Evolutionary conservation across 2,888 invertebrate species (phyloP), one percentile per base, ranked within the genome.

Genomic region (Noctuana brunneofusca): DNA sequence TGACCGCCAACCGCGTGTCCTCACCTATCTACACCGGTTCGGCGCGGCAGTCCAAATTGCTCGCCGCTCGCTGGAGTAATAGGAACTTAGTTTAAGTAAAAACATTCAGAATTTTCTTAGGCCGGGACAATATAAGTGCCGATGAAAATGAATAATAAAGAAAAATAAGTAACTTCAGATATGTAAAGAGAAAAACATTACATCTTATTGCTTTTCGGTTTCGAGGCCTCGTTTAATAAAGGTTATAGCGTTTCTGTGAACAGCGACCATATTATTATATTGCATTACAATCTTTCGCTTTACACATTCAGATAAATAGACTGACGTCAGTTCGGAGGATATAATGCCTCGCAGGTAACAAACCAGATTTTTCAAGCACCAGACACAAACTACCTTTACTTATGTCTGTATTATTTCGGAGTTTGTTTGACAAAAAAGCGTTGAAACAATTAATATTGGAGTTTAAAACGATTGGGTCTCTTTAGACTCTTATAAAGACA

Each of bases 291-390:
- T 56, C 32, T 57, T 32, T 35, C 22, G 46, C 46, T 57, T 46
- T 18, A 32, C 52, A 38, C 53, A 38, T 57, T 35, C 48, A 48
- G 57, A 32, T 57, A 32, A 57, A 48, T 43, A 20, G 14, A 32
- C 12, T 57, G 57, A 57, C 48, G 56, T 56, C 56, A 56, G 18
- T 56, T 18, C 16, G 30, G 24, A 16, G 18, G 5, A 14, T 32
- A 57, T 32, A 57, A 57, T 57, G 48, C n/a, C n/a, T 30, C 46
- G 48, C 57, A 57, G 57, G 57, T 57, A 54, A 54, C 53, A 57
- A 57, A 57, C 22, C 48, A 20, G 57, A 57, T 54, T 9, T 32
- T 4, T 52, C 11, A 35, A 48, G 30, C 32, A 43, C 20, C 12
- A 14, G 12, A 30, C 48, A 6, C n/a, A n/a, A 6, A 3, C n/a